Conservation (phyloP, 2,797 vertebrate genomes). For the Muscicapa comitata region DNA sequence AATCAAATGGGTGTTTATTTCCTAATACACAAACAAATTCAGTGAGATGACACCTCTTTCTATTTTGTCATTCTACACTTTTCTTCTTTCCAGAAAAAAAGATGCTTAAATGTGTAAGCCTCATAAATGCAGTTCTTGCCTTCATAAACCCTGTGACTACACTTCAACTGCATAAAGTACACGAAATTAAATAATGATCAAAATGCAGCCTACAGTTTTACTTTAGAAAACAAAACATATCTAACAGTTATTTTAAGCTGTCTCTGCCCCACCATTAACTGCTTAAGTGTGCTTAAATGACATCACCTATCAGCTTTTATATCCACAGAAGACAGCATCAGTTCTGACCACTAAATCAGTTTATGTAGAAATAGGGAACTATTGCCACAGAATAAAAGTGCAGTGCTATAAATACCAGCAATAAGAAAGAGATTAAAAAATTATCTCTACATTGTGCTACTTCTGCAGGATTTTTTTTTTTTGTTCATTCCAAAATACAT, state of each 20-base stretch:
- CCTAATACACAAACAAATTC: background rate
- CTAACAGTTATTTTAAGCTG: background rate
- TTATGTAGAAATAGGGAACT: background rate
- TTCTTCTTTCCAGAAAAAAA: background rate
- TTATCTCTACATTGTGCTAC: background rate
- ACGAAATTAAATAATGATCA: background rate
- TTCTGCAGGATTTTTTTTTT: background rate
- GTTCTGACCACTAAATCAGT: background rate
- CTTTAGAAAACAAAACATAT: background rate
- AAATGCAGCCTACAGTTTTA: background rate
- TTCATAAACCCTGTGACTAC: background rate
- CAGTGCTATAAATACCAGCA: background rate
- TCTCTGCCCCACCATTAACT: background rate
- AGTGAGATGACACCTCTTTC: background rate
- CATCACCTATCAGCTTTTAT: background rate
- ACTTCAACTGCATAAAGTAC: background rate
- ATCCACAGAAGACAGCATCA: background rate
- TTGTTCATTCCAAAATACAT: background rate
- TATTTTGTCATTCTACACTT: background rate
- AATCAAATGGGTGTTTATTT: background rate
- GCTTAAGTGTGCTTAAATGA: background rate
- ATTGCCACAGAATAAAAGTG: background rate
- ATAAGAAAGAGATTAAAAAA: background rate
- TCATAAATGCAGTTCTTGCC: background rate
- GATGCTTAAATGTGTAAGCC: background rate